Percentiles rank a stretch among this genome's conserved stretches.
Evolutionary conservation across 64 coral and sea anemone species (phyloP).

Genomic region (Stichodactyla helianthus): DNA sequence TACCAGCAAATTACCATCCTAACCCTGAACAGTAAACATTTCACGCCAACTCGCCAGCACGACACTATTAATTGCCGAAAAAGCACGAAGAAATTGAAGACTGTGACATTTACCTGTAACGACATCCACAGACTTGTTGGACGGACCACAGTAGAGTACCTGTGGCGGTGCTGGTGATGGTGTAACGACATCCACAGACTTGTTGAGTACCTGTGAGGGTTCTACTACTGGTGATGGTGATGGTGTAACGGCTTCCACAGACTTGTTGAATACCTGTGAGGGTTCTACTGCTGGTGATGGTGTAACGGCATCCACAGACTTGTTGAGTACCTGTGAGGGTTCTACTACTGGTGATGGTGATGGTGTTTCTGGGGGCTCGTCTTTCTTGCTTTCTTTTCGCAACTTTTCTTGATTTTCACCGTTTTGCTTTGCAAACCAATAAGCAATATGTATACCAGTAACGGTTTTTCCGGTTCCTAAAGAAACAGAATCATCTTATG

Average conservation of each 20-base stretch:
- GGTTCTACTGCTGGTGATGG: slow-evolving; percentile 28
- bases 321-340: no score
- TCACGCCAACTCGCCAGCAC: no score
- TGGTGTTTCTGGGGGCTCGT: background rate
- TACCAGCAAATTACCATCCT: no score
- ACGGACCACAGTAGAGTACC: slow-evolving; percentile 93
- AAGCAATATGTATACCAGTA: slow-evolving; percentile 91
- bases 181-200: no score
- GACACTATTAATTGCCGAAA: no score
- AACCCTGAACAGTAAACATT: no score
- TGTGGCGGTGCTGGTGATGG: slow-evolving; percentile 41
- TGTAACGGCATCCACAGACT: no score
- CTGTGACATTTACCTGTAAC: slow-evolving; percentile 55
- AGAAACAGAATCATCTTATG: background rate
- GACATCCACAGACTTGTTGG: slow-evolving; percentile 96
- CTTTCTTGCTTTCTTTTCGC: background rate
- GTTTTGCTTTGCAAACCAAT: slow-evolving; percentile 81
- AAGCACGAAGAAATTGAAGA: no score
- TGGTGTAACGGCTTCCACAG: background rate
- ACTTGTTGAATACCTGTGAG: no score
- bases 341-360: background rate
- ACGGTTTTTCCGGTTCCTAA: slow-evolving; percentile 95
- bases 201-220: no score
- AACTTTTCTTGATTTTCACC: background rate
- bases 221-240: slow-evolving; percentile 26